A percentile compares a stretch with the other conserved stretches of the same genome.
Conservation (phyloP, 37 sponge, comb jelly and placozoan species). For the Aplysina aerophoba region DNA sequence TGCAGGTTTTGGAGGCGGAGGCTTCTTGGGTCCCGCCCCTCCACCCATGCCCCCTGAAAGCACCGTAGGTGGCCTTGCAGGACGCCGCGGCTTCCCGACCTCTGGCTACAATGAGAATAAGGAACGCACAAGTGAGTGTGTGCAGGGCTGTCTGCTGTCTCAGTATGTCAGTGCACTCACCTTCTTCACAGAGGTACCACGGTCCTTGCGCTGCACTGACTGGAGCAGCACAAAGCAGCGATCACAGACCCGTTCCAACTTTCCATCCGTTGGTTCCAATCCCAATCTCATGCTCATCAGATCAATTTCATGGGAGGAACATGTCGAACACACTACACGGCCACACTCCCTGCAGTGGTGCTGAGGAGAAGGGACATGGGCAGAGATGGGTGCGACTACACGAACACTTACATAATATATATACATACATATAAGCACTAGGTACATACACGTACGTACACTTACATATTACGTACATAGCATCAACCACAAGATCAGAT, state of each 20-base stretch:
- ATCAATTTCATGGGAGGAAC: slow-evolving; percentile 71
- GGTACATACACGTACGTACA: too few relatives aligned
- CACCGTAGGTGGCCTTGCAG: background rate
- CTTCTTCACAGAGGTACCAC: background rate
- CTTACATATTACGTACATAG: too few relatives aligned
- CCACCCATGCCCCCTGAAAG: background rate
- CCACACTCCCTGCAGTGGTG: slow-evolving; percentile 91
- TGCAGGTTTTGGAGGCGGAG: slow-evolving; percentile 13
- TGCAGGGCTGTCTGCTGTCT: background rate
- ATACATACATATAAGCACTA: too few relatives aligned
- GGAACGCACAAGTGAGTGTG: background rate
- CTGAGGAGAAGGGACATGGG: background rate
- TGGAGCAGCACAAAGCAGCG: slow-evolving; percentile 49
- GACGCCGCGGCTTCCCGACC: background rate
- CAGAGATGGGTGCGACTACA: too few relatives aligned
- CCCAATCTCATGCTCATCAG: slow-evolving; percentile 8
- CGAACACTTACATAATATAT: too few relatives aligned
- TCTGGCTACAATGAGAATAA: background rate
- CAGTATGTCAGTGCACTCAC: background rate
- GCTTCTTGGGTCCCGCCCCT: background rate
- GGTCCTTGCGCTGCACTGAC: slow-evolving; percentile 9
- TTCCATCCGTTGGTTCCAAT: slow-evolving; percentile 1
- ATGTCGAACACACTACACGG: slow-evolving; percentile 74
- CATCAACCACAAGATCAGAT: too few relatives aligned
- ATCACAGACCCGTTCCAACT: slow-evolving; percentile 72